Conservation (phyloP, 2,888 invertebrate genomes). For the Nemoura dubitans region DNA sequence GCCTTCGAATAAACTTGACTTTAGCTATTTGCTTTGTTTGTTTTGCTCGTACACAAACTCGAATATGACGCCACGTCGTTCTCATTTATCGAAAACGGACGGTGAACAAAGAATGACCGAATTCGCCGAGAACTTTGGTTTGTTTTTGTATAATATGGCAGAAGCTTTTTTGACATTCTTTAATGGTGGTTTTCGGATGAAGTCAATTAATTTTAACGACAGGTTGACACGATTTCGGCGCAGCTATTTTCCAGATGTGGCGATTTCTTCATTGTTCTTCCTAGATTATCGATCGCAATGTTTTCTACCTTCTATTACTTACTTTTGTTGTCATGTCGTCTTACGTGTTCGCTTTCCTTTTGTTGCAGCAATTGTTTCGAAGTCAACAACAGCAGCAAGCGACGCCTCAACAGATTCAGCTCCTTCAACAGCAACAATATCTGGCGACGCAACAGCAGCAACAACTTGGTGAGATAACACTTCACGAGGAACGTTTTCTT, state of each 20-base stretch:
- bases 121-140: neutral
- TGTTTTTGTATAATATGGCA: no score
- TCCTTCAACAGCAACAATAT: constrained; percentile 77
- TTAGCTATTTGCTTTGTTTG: neutral
- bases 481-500: constrained; percentile 28
- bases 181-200: neutral
- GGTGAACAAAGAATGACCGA: neutral
- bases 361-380: constrained; percentile 86
- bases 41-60: neutral
- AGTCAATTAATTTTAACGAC: neutral
- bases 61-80: neutral
- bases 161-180: neutral
- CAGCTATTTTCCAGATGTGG: neutral
- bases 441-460: constrained; percentile 73
- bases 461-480: constrained; percentile 55
- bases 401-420: constrained; percentile 57
- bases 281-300: neutral
- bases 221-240: neutral
- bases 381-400: constrained; percentile 80
- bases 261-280: neutral
- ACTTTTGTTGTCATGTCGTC: neutral
- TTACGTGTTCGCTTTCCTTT: constrained; percentile 51
- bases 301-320: neutral
- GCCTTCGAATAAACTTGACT: neutral
- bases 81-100: no score